A percentile compares a stretch with the other conserved stretches of the same genome.
These are phyloP conservation scores for Caiman crocodilus DNA, from an alignment of 2,797 vertebrate species.

Conservation along the genomic window DNA sequence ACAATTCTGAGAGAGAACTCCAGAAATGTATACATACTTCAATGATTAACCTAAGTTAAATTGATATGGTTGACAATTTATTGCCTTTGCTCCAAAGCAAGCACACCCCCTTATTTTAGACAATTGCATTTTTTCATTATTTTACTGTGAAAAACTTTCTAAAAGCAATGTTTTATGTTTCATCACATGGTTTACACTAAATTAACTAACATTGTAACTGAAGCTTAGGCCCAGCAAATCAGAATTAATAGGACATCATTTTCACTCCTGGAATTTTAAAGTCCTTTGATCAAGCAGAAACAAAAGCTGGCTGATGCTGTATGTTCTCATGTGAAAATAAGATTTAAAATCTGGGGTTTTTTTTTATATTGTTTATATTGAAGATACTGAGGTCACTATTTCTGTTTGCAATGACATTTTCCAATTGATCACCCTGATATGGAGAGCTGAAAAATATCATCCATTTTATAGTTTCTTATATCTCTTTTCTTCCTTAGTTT, in stretches of 20 bases:
- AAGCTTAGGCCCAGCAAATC: neutral
- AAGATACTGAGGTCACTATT: slow-evolving; percentile 6
- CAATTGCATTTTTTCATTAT: neutral
- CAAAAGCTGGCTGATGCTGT: neutral
- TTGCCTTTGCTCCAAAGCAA: neutral
- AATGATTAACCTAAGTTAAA: neutral
- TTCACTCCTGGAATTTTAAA: neutral
- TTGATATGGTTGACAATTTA: neutral
- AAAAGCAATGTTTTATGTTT: neutral
- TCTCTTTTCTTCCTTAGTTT: neutral
- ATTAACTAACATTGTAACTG: neutral
- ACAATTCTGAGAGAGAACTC: neutral
- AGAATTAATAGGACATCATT: neutral
- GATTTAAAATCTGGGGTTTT: neutral
- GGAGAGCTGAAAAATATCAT: neutral
- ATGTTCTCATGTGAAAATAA: neutral
- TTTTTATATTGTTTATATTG: neutral
- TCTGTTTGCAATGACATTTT: neutral
- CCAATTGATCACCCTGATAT: neutral
- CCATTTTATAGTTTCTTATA: neutral
- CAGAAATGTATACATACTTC: too few relatives aligned
- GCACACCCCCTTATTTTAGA: neutral
- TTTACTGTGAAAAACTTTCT: neutral
- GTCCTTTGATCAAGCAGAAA: neutral
- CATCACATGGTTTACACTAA: neutral